Percentiles rank a stretch among this genome's conserved stretches.
phyloP scores from a whole-genome alignment of 92 coral and sea anemone genomes.

The Bergia sp. region DNA sequence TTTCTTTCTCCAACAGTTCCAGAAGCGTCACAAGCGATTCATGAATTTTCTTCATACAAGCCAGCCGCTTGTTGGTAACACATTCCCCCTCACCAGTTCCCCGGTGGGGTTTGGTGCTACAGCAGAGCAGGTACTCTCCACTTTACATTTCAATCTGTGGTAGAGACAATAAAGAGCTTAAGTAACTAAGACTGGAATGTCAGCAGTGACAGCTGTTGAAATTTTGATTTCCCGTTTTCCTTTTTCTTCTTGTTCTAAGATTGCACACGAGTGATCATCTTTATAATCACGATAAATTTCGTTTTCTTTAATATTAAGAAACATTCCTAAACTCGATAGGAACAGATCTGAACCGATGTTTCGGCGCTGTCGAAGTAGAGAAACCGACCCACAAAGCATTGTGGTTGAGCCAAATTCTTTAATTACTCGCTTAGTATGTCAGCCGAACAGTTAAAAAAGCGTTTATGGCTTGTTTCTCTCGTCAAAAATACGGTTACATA shows the following conservation, averaged over 20 bases:
- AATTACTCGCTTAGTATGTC: background rate
- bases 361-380: too few relatives aligned
- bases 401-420: too few relatives aligned
- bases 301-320: too few relatives aligned
- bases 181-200: background rate
- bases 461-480: background rate
- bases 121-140: slow-evolving; percentile 15
- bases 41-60: slow-evolving; percentile 36
- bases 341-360: too few relatives aligned
- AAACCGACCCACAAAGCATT: too few relatives aligned
- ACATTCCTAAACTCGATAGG: too few relatives aligned
- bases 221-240: too few relatives aligned
- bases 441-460: background rate
- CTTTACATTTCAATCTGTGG: background rate
- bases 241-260: too few relatives aligned
- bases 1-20: slow-evolving; percentile 19
- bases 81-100: slow-evolving; percentile 34
- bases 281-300: too few relatives aligned
- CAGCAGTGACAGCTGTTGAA: too few relatives aligned
- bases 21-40: slow-evolving; percentile 43
- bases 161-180: background rate
- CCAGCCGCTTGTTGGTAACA: slow-evolving; percentile 31
- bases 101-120: slow-evolving; percentile 29
- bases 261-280: too few relatives aligned
- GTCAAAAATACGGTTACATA: background rate